Evolutionary conservation across 2,113 vertebrate genomes (phyloP).

Genomic region (Larimichthys crocea): DNA sequence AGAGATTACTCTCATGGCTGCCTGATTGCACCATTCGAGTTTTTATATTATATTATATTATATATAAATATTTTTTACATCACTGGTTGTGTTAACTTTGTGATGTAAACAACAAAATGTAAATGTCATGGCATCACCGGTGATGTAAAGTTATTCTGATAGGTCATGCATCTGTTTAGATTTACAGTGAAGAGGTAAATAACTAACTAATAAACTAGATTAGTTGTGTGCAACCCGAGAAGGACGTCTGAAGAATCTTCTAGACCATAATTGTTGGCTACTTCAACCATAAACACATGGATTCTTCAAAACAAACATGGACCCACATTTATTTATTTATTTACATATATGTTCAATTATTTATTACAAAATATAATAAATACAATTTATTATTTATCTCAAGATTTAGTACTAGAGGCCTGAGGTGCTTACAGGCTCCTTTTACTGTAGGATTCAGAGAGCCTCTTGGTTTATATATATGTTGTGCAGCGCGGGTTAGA

Average conservation of each 20-base stretch:
- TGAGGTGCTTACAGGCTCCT: not conserved
- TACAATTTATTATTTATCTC: not conserved
- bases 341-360: not conserved
- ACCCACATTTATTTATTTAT: slow-evolving; percentile 8
- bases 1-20: too few species aligned
- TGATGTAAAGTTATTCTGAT: too few species aligned
- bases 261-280: slow-evolving; percentile 10
- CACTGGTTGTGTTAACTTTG: too few species aligned
- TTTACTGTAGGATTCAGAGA: slow-evolving; percentile 13
- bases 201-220: slow-evolving; percentile 19
- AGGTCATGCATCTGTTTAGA: slow-evolving; percentile 21
- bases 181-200: slow-evolving; percentile 27
- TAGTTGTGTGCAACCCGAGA: slow-evolving; percentile 21
- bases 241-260: slow-evolving; percentile 18
- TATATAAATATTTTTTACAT: too few species aligned
- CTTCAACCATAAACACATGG: slow-evolving; percentile 9
- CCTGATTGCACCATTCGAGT: too few species aligned
- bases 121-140: too few species aligned
- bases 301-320: slow-evolving; percentile 3
- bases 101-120: too few species aligned
- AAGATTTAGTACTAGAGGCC: slow-evolving; percentile 5
- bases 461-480: not conserved
- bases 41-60: too few species aligned
- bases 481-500: not conserved
- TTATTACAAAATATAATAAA: not conserved